Percentiles rank a stretch among this genome's conserved stretches.
These are phyloP conservation scores for Ridgeia piscesae DNA, from an alignment of 1,140 invertebrate species.

Conservation along the genomic window DNA sequence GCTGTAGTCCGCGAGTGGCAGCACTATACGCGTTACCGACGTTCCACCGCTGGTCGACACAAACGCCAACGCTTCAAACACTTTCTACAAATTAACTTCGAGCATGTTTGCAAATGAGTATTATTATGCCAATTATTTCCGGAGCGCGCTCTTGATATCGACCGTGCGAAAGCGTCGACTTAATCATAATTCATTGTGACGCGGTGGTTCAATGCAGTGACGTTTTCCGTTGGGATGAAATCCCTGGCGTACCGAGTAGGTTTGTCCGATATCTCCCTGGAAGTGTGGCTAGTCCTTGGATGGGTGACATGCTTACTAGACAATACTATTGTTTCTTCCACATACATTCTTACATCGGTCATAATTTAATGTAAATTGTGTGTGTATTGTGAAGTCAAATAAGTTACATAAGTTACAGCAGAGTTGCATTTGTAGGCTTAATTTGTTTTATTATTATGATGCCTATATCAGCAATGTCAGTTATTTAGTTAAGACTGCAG, in stretches of 20 bases:
- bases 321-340: background rate
- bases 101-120: slow-evolving; percentile 1
- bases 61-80: background rate
- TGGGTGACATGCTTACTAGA: background rate
- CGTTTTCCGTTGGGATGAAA: background rate
- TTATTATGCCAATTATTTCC: slow-evolving; percentile 6
- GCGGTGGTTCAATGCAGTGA: background rate
- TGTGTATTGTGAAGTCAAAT: no score
- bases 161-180: background rate
- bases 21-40: background rate
- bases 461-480: no score
- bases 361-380: no score
- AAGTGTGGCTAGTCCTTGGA: background rate
- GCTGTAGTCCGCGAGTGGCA: background rate
- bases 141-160: background rate
- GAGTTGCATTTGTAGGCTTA: no score
- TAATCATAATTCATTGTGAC: background rate
- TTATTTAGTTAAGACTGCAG: no score
- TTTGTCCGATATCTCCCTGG: background rate
- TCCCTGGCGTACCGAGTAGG: background rate
- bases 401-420: no score
- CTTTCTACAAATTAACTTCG: background rate
- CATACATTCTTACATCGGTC: no score
- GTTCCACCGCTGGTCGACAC: background rate
- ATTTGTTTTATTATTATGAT: no score